A percentile compares a stretch with the other conserved stretches of the same genome.
phyloP scores from a whole-genome alignment of 2,888 invertebrate species.

The Drosophila mercatorum region DNA sequence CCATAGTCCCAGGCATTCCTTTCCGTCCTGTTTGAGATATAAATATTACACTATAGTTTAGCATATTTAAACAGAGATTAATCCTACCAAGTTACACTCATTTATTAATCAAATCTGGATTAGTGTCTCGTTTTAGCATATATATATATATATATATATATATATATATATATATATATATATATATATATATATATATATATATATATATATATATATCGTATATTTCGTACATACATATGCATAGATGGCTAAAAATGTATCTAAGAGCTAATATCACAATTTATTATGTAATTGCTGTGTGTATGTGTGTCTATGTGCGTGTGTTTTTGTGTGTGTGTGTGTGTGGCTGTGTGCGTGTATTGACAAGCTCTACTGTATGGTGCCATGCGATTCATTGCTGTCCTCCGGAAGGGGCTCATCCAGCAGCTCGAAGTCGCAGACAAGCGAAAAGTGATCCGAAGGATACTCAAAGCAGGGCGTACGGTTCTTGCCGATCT shows the following conservation, averaged over 20 bases:
- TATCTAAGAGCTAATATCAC: slow-evolving; percentile 84
- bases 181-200: background rate
- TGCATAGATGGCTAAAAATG: slow-evolving; percentile 72
- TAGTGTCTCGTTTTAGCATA: slow-evolving; percentile 38
- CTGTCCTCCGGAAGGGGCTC: slow-evolving; percentile 16
- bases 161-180: background rate
- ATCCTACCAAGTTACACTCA: slow-evolving; percentile 33
- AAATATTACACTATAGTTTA: background rate
- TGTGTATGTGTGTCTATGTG: slow-evolving; percentile 43
- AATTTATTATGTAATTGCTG: slow-evolving; percentile 78
- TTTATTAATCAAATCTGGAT: slow-evolving; percentile 61
- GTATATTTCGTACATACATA: background rate
- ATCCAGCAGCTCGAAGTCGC: slow-evolving; percentile 86
- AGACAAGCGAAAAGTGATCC: slow-evolving; percentile 90
- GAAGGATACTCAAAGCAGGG: slow-evolving; percentile 90
- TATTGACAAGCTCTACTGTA: slow-evolving; percentile 44
- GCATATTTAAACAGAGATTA: background rate
- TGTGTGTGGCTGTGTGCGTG: background rate
- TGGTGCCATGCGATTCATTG: slow-evolving; percentile 40
- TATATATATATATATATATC: background rate
- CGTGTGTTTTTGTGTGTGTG: background rate
- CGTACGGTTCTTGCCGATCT: slow-evolving; percentile 88
- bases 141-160: background rate
- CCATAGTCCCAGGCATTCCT: too few relatives aligned
- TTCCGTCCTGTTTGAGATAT: too few relatives aligned